Evolutionary conservation across 2,888 invertebrate genomes (phyloP), one percentile per base, ranked within the genome.

Genomic region (Epinotia bilunana): DNA sequence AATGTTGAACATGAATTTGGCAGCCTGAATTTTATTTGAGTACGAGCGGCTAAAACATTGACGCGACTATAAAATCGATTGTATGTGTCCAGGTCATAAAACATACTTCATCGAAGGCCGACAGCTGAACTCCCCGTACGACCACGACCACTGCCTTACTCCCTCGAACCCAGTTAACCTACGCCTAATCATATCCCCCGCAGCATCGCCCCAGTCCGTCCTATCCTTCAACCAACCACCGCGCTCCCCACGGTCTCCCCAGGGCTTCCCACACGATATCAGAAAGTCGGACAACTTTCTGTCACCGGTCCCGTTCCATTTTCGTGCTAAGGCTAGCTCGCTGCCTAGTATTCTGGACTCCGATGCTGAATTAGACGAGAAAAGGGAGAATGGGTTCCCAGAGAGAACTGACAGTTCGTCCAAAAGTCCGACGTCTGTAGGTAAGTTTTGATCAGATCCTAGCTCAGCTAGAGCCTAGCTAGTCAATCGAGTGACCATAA

Each of bases 21-120:
- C 2, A 53, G 53, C 53, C n/a, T 16, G 53, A 53, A n/a, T 53
- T n/a, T n/a, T 53, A n/a, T 7, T 53, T 11, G 57, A 1, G 18
- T 23, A 20, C 11, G 20, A 57, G 57, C 57, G 9, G 6, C 18
- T 55, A 55, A 55, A n/a, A 55, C 20, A 16, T 62, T 62, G 64
- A 80, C 82, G 58, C 74, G 55, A 43, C 57, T 73, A 73, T 64
- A 77, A 65, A 57, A 60, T 33, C 46, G 39, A 67, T 76, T 80
- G 69, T 80, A 80, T 82, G 77, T 82, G 88, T 90, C 73, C 89
- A 97, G 97, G 97, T 86, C 95, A 97, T 86, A 97, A 97, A 89
- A 98, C 98, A 1, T 98, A 96, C 90, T 98, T 98, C 89, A 97
- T 98, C 76, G 95, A 96, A 86, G 97, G 97, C 43, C 95, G 97